Conservation (phyloP, 2,888 invertebrate genomes). For the Eristalinus aeneus region DNA sequence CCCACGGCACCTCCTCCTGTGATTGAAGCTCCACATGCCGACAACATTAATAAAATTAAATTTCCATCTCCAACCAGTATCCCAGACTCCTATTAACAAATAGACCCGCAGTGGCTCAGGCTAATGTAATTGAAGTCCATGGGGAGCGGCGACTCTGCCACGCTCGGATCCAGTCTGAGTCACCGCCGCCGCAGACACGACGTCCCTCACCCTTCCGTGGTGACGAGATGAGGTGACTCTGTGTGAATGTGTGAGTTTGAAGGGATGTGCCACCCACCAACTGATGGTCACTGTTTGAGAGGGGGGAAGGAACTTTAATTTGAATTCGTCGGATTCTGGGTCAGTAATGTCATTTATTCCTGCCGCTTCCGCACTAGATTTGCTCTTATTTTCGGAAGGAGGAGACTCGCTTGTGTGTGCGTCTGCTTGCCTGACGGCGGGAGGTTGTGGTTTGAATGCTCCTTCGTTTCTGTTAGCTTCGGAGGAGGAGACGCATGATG, state of each 20-base stretch:
- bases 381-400: not conserved
- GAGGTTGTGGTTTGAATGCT: not conserved
- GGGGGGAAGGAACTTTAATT: slow-evolving; percentile 42
- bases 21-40: not conserved
- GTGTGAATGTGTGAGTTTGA: not conserved
- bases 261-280: slow-evolving; percentile 19
- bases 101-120: slow-evolving; percentile 20
- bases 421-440: not conserved
- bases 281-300: not conserved
- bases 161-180: too few species aligned
- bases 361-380: not conserved
- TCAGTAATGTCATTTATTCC: slow-evolving; percentile 56
- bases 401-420: not conserved
- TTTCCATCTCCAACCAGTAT: slow-evolving; percentile 42
- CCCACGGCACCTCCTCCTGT: not conserved
- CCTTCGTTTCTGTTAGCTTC: not conserved
- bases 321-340: slow-evolving; percentile 63
- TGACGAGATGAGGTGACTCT: not conserved
- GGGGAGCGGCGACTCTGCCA: not conserved
- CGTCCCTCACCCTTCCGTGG: not conserved
- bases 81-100: slow-evolving; percentile 53
- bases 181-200: not conserved
- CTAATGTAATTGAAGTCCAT: slow-evolving; percentile 52
- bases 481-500: not conserved
- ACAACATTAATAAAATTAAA: slow-evolving; percentile 64